These are phyloP conservation scores for Brachionus asplanchnoidis DNA, from an alignment of 1,140 invertebrate species.

Conservation along the genomic window DNA sequence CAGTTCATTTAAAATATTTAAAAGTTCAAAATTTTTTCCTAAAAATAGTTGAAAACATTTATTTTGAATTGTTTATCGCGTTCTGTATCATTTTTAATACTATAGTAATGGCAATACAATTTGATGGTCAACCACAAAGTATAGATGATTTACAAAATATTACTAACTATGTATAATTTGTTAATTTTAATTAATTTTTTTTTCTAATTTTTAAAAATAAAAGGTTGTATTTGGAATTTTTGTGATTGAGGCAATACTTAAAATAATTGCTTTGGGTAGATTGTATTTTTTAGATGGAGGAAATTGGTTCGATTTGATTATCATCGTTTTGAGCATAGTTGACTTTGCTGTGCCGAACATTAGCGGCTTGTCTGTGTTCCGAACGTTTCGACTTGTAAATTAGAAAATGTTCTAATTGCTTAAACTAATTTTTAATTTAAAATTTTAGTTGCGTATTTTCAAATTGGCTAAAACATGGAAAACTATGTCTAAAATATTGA, in stretches of 20 bases:
- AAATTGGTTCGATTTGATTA: slow-evolving; percentile 98
- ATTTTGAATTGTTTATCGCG: slow-evolving; percentile 94
- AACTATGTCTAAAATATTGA: slow-evolving; percentile 92
- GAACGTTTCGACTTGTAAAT: slow-evolving; percentile 94
- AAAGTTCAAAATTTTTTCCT: slow-evolving; percentile 90
- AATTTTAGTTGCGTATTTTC: slow-evolving; percentile 85
- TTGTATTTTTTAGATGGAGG: slow-evolving; percentile 97
- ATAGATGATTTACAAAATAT: slow-evolving; percentile 72
- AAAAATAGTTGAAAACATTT: slow-evolving; percentile 91
- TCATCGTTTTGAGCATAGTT: slow-evolving; percentile 86
- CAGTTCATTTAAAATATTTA: slow-evolving; percentile 78
- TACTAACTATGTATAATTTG: slow-evolving; percentile 75
- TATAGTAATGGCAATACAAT: slow-evolving; percentile 93
- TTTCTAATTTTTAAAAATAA: background rate
- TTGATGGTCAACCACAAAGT: slow-evolving; percentile 72
- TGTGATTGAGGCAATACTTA: slow-evolving; percentile 88
- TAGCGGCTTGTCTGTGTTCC: slow-evolving; percentile 86
- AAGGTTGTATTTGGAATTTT: slow-evolving; percentile 97
- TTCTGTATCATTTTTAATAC: slow-evolving; percentile 96
- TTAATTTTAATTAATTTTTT: background rate
- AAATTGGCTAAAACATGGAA: slow-evolving; percentile 99
- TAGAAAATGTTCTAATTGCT: slow-evolving; percentile 10
- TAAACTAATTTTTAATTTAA: background rate
- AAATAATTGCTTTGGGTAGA: slow-evolving; percentile 91
- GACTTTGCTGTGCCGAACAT: slow-evolving; percentile 83